phyloP scores from a whole-genome alignment of 2,113 vertebrate genomes.

The Sceloporus undulatus region DNA sequence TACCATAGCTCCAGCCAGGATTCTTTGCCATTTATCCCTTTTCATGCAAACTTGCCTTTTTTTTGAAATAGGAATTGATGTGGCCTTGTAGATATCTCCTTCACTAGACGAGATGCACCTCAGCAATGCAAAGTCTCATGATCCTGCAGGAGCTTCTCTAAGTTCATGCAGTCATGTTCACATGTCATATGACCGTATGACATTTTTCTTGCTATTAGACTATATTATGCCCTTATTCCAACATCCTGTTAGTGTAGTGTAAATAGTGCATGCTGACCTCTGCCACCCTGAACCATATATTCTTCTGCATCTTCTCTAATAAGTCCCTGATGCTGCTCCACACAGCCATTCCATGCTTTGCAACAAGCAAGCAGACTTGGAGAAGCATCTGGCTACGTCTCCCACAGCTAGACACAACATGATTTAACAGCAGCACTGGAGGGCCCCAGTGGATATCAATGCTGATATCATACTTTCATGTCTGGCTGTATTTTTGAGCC shows the following conservation, averaged over 20 bases:
- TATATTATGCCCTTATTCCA: neutral
- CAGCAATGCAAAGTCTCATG: neutral
- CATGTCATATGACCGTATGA: neutral
- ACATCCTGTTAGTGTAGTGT: neutral
- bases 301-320: too few species aligned
- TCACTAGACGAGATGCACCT: neutral
- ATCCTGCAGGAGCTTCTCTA: neutral
- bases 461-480: too few species aligned
- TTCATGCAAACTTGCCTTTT: neutral
- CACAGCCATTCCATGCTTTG: too few species aligned
- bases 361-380: too few species aligned
- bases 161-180: neutral
- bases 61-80: neutral
- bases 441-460: too few species aligned
- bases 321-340: too few species aligned
- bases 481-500: too few species aligned
- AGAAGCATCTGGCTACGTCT: too few species aligned
- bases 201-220: neutral
- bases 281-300: too few species aligned
- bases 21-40: neutral
- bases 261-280: too few species aligned
- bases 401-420: too few species aligned
- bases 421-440: too few species aligned
- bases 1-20: neutral
- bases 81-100: neutral